Conservation (phyloP, 92 coral and sea anemone genomes). For the Anthopleura xanthogrammica region DNA sequence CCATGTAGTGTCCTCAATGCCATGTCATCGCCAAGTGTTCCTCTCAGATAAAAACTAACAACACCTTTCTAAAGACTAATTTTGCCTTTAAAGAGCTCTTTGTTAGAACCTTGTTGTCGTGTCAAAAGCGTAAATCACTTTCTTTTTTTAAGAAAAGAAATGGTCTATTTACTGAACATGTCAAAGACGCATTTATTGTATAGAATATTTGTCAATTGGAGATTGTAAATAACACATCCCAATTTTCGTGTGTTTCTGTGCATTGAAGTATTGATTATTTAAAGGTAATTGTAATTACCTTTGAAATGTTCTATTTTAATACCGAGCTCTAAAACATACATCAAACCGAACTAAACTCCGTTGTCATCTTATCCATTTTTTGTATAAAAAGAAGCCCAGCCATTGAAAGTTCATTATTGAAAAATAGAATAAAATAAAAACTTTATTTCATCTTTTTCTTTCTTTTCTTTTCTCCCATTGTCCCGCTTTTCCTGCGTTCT, state of each 20-base stretch:
- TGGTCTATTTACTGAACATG: not conserved
- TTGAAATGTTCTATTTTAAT: no score
- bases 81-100: not conserved
- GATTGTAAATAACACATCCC: not conserved
- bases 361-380: not conserved
- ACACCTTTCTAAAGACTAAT: not conserved
- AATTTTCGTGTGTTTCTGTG: not conserved
- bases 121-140: slow-evolving; percentile 1
- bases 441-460: not conserved
- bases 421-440: not conserved
- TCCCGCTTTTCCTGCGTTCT: slow-evolving; percentile 4
- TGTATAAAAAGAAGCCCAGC: not conserved
- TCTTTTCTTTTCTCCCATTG: not conserved
- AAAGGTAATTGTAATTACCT: no score
- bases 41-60: slow-evolving; percentile 10
- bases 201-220: not conserved
- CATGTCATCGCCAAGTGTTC: slow-evolving; percentile 8
- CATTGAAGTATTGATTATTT: no score
- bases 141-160: not conserved
- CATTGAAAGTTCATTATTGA: not conserved
- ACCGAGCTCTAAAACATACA: no score
- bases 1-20: no score
- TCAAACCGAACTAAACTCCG: no score
- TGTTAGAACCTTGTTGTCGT: not conserved
- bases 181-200: not conserved